Evolutionary conservation across 2,797 vertebrate genomes (phyloP).

Genomic region (Arnoldichthys spilopterus): DNA sequence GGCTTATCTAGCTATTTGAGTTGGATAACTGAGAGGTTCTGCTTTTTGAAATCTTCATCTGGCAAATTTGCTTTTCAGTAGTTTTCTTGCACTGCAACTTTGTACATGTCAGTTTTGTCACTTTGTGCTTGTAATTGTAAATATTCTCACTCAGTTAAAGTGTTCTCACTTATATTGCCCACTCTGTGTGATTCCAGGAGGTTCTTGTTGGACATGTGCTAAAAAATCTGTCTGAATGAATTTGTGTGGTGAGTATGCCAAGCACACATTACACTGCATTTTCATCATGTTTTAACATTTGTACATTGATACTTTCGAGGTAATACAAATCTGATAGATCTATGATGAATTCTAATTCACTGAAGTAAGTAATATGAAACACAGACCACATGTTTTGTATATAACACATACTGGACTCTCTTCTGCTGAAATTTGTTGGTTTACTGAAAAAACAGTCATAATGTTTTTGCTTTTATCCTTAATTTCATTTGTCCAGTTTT

Average conservation of each 20-base stretch:
- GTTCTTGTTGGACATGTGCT: slow-evolving; percentile 75
- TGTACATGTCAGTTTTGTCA: neutral
- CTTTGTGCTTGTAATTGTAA: neutral
- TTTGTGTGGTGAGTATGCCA: slow-evolving; percentile 77
- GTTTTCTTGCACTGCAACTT: neutral
- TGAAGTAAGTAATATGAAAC: too few species aligned
- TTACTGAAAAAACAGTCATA: too few species aligned
- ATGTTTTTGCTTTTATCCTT: too few species aligned
- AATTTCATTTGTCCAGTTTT: too few species aligned
- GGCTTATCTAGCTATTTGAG: neutral
- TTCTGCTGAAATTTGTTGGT: too few species aligned
- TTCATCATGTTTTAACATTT: neutral
- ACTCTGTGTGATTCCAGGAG: slow-evolving; percentile 56
- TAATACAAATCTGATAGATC: too few species aligned
- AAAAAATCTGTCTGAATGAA: slow-evolving; percentile 78
- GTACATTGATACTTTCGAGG: neutral
- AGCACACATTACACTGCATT: neutral
- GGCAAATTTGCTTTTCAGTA: neutral
- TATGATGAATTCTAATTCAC: too few species aligned
- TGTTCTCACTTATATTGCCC: neutral
- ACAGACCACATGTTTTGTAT: too few species aligned
- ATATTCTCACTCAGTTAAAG: neutral
- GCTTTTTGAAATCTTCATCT: neutral
- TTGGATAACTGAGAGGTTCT: neutral
- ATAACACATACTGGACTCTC: too few species aligned